Percentiles rank a stretch among this genome's conserved stretches.
Evolutionary conservation across 2,113 vertebrate species (phyloP).

Genomic region (Paedocypris sp.): DNA sequence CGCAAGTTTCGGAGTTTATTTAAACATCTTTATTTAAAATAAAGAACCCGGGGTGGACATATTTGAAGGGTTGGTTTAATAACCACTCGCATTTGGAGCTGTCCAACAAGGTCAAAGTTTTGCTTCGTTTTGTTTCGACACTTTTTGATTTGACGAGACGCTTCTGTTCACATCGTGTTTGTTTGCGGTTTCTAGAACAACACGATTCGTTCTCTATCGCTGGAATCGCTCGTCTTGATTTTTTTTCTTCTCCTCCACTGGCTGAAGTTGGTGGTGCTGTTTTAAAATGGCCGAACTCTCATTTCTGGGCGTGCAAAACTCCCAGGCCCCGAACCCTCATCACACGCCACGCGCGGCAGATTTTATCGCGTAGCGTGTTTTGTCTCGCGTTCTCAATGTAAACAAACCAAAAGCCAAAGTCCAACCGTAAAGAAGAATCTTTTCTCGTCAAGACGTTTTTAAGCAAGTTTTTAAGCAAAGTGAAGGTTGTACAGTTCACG

Average conservation of each 20-base stretch:
- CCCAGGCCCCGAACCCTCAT: not conserved
- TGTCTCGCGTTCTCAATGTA: too few relatives aligned
- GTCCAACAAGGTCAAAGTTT: conserved; percentile 26
- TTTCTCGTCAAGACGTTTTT: too few relatives aligned
- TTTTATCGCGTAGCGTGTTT: too few relatives aligned
- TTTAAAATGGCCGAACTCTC: conserved; percentile 69
- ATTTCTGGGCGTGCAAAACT: conserved; percentile 16
- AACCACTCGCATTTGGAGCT: conserved; percentile 23
- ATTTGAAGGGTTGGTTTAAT: too few relatives aligned
- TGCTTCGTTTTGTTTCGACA: too few relatives aligned
- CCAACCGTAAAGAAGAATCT: too few relatives aligned
- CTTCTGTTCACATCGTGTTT: not conserved
- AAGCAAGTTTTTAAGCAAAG: too few relatives aligned
- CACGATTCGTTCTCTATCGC: not conserved
- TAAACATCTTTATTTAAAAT: too few relatives aligned
- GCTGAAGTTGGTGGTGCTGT: conserved; percentile 41
- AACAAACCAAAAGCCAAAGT: too few relatives aligned
- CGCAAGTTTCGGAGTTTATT: too few relatives aligned
- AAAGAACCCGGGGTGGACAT: too few relatives aligned
- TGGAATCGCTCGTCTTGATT: not conserved
- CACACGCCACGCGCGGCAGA: not conserved
- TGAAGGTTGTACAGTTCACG: too few relatives aligned
- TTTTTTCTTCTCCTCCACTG: not conserved
- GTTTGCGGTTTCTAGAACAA: not conserved
- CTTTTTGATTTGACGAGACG: not conserved